These are phyloP conservation scores for Dendronephthya gigantea DNA, from an alignment of 64 coral and sea anemone species.

Conservation along the genomic window DNA sequence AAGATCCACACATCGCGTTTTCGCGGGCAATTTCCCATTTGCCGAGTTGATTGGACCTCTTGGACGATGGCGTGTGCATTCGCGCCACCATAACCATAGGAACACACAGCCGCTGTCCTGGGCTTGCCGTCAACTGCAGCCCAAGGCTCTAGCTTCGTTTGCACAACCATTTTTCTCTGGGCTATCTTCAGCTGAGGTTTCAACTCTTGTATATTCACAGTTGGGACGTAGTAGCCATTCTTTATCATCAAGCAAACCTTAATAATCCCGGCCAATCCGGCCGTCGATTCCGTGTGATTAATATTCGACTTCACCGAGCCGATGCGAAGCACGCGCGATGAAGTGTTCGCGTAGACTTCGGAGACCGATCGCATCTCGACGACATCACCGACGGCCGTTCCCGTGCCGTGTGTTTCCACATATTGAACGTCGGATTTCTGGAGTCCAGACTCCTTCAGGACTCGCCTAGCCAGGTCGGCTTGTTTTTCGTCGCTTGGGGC, in stretches of 20 bases:
- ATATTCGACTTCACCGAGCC: constrained; percentile 72
- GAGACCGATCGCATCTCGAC: constrained; percentile 56
- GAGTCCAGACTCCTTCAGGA: constrained; percentile 53
- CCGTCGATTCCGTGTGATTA: constrained; percentile 73
- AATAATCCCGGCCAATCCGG: constrained; percentile 62
- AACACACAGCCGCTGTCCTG: constrained; percentile 44
- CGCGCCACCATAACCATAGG: constrained; percentile 47
- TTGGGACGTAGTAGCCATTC: constrained; percentile 44
- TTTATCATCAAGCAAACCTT: constrained; percentile 59
- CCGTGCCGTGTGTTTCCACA: constrained; percentile 74
- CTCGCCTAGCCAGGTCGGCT: constrained; percentile 33
- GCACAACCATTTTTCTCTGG: constrained; percentile 36
- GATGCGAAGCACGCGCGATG: constrained; percentile 7
- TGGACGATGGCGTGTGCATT: constrained; percentile 48
- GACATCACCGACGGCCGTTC: constrained; percentile 62
- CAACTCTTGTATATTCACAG: constrained; percentile 40
- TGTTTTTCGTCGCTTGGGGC: constrained; percentile 55
- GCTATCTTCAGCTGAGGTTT: constrained; percentile 52
- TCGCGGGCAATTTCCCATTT: background rate
- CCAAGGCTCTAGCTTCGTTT: constrained; percentile 34
- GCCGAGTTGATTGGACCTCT: background rate
- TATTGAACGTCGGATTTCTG: constrained; percentile 51
- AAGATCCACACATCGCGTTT: background rate
- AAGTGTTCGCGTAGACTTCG: constrained; percentile 33
- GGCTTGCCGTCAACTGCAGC: constrained; percentile 8